A percentile compares a stretch with the other conserved stretches of the same genome.
These are phyloP conservation scores for Brachirus orientalis DNA, from an alignment of 2,113 vertebrate genomes.

Conservation along the genomic window DNA sequence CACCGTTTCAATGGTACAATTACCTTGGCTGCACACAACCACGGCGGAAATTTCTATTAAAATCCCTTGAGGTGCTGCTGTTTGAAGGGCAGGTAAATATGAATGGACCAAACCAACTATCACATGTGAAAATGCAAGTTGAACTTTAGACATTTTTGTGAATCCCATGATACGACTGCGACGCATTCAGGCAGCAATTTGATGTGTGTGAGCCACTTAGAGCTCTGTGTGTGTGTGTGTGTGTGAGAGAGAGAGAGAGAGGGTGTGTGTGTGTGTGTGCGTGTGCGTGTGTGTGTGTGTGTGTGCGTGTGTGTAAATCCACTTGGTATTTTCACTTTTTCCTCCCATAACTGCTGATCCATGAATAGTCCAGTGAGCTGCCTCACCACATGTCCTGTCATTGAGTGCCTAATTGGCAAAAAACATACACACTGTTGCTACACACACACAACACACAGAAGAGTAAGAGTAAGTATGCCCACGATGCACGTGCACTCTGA, in stretches of 20 bases:
- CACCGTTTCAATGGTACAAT: too few relatives aligned
- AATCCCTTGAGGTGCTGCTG: too few relatives aligned
- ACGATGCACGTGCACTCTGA: conserved; percentile 1
- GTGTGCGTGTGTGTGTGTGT: conserved; percentile 9
- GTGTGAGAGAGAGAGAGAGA: too few relatives aligned
- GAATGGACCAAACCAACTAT: too few relatives aligned
- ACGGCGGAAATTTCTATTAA: too few relatives aligned
- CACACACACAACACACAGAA: conserved; percentile 58
- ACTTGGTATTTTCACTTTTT: conserved; percentile 71
- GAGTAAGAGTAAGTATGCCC: conserved; percentile 65
- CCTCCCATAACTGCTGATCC: conserved; percentile 78
- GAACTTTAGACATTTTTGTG: too few relatives aligned
- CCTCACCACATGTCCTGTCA: conserved; percentile 80
- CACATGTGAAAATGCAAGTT: too few relatives aligned
- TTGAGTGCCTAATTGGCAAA: conserved; percentile 80
- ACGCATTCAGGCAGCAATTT: too few relatives aligned
- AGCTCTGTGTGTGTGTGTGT: conserved; percentile 22
- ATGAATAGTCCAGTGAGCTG: conserved; percentile 74
- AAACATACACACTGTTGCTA: conserved; percentile 65
- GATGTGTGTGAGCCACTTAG: conserved; percentile 4
- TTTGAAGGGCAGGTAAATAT: too few relatives aligned
- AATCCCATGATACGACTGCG: too few relatives aligned
- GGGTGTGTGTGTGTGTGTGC: conserved; percentile 12
- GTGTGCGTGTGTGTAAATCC: conserved; percentile 3
- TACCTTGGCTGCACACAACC: too few relatives aligned